These are phyloP conservation scores for Epinephelus cyanopodus DNA, from an alignment of 2,113 vertebrate species.

Conservation along the genomic window DNA sequence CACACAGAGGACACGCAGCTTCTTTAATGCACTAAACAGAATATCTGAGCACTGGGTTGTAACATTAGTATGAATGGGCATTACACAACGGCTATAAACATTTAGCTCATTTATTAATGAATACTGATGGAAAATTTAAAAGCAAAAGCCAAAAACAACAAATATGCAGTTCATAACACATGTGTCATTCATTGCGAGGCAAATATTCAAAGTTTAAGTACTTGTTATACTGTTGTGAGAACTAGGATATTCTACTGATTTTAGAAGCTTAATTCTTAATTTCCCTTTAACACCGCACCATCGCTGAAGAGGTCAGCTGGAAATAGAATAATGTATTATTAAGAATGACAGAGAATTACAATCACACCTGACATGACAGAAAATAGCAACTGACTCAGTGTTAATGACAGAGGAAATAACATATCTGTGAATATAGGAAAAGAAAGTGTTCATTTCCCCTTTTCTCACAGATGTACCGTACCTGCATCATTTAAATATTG, in stretches of 20 bases:
- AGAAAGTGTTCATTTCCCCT: slow-evolving; percentile 32
- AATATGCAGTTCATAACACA: neutral
- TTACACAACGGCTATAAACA: neutral
- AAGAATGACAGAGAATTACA: slow-evolving; percentile 2
- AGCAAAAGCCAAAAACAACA: neutral
- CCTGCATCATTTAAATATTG: neutral
- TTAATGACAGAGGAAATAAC: slow-evolving; percentile 20
- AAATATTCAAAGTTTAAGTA: neutral
- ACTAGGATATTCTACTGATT: neutral
- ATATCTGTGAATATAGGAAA: slow-evolving; percentile 15
- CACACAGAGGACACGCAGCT: neutral
- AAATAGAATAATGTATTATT: neutral
- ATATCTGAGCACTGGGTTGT: neutral
- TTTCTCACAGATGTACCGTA: slow-evolving; percentile 11
- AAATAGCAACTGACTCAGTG: slow-evolving; percentile 3
- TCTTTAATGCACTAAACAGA: neutral
- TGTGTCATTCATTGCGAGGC: neutral
- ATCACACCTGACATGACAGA: neutral
- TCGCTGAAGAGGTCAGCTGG: neutral
- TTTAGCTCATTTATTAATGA: neutral
- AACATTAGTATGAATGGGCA: neutral
- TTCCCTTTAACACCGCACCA: neutral
- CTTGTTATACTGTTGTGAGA: neutral
- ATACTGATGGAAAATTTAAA: neutral
- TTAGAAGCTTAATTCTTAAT: neutral